A percentile compares a stretch with the other conserved stretches of the same genome.
Conservation (phyloP, 2,888 invertebrate species). For the Drosophila putrida region DNA sequence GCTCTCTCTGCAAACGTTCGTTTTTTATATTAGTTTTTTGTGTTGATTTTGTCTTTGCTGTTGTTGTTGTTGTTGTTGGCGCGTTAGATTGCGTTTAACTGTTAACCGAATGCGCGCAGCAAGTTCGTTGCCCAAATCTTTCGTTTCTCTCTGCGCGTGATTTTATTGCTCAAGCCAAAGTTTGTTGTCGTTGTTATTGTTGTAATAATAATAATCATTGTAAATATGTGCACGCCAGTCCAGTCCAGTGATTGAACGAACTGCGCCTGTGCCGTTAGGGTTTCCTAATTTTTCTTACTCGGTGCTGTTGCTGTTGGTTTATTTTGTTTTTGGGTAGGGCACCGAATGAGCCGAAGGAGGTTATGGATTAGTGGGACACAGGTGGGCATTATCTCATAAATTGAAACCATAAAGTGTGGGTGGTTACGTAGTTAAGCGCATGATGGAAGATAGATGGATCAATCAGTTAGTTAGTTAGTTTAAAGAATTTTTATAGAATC, state of each 20-base stretch:
- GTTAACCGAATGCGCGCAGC: conserved; percentile 55
- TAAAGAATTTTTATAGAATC: not conserved
- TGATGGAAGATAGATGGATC: conserved; percentile 12
- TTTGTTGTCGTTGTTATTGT: conserved; percentile 12
- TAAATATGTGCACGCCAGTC: conserved; percentile 49
- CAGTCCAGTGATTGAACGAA: conserved; percentile 46
- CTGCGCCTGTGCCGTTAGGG: conserved; percentile 63
- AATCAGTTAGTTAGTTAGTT: conserved; percentile 2
- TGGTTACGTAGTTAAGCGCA: conserved; percentile 40
- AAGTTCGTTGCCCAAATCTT: conserved; percentile 58
- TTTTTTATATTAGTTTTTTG: conserved; percentile 50
- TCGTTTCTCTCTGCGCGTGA: conserved; percentile 38
- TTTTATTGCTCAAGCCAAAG: conserved; percentile 43
- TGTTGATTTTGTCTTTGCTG: conserved; percentile 40
- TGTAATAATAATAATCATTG: conserved; percentile 67
- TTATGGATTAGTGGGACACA: conserved; percentile 54
- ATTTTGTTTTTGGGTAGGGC: conserved; percentile 63
- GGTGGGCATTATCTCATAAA: conserved; percentile 56
- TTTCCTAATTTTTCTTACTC: conserved; percentile 41
- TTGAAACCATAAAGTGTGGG: conserved; percentile 52
- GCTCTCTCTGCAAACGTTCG: conserved; percentile 15
- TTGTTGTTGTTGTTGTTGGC: conserved; percentile 41
- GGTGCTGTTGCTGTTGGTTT: not conserved
- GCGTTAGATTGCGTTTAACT: conserved; percentile 71
- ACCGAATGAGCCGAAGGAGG: conserved; percentile 41